Percentiles rank a stretch among this genome's conserved stretches.
Conservation (phyloP, 2,797 vertebrate genomes). For the Ispidina lecontei region DNA sequence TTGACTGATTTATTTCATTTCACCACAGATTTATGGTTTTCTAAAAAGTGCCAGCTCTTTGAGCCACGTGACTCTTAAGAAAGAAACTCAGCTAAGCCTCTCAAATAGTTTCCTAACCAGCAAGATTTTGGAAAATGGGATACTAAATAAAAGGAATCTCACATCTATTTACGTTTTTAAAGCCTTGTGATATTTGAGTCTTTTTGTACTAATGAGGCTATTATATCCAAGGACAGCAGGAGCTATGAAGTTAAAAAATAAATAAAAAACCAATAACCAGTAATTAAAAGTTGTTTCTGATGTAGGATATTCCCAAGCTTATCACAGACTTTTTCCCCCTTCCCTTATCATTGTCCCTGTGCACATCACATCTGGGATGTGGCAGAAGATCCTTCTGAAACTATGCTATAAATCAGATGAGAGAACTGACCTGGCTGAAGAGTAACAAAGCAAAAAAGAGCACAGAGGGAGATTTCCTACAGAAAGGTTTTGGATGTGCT, state of each 20-base stretch:
- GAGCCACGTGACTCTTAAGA: background rate
- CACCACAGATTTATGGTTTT: conserved; percentile 9
- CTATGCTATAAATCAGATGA: background rate
- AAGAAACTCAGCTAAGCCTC: background rate
- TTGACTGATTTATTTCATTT: conserved; percentile 35
- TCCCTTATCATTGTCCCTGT: background rate
- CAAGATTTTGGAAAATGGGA: background rate
- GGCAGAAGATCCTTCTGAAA: background rate
- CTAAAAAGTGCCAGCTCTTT: background rate
- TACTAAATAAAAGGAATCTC: conserved; percentile 2
- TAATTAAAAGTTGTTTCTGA: conserved; percentile 6
- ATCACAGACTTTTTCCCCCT: background rate
- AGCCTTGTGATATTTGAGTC: background rate
- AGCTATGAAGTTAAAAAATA: background rate
- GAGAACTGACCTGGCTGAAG: background rate
- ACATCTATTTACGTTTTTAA: background rate
- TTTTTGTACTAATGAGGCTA: background rate
- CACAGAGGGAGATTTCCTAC: background rate
- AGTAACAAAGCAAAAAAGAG: background rate
- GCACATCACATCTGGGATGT: background rate
- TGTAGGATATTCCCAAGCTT: background rate
- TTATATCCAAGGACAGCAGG: background rate
- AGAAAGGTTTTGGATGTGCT: background rate
- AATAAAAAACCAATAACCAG: background rate
- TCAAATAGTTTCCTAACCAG: background rate